Base-by-base conservation (phyloP, 1,140 invertebrate genomes). In the Plutomurus gul region DNA sequence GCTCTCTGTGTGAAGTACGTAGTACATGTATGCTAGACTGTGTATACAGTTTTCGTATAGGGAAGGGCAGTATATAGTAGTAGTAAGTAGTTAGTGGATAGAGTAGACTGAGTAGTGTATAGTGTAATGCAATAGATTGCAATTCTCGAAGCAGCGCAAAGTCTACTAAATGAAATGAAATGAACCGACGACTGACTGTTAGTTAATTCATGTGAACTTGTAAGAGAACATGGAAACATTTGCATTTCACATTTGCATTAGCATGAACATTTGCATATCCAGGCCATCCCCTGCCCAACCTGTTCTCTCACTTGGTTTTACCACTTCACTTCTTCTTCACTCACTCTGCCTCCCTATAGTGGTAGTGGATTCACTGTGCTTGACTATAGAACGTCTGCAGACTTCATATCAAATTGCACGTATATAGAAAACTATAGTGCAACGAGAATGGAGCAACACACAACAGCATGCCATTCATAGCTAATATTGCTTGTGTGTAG, bases 211-310 rank as follows among this genome's bases (percentile, higher is more conserved):
- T 72, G 56, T 78, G 39, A 78, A 78, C 76, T 78, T 78, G 65
- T 65, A 71, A 25, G 76, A 78, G 76, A 78, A 78, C 76, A 79
- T 79, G 77, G 77, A 79, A 79, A 79, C 47, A 79, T 79, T 79
- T 78, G 78, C 78, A 82, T 82, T 80, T 78, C 78, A 80, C 70
- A 72, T 72, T 72, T 72, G 70, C 70, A 72, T 72, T 72, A 72
- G 36, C 70, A 72, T 72, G 70, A 43, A 25, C 56, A 80, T 80
- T 80, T 78, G 78, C 78, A 82, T 82, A 82, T 79, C 81, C 78
- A 80, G 81, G 81, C 81, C 81, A 82, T 80, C 81, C 77, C 76
- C 75, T 80, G 56, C 46, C 30, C 72, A 81, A 81, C 75, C 80
- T 81, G 80, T 77, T 81, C 76, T 80, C 74, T 56, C 47, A 51